These are phyloP conservation scores for Coregonus ussuriensis DNA, from an alignment of 2,797 vertebrate genomes.

Conservation along the genomic window DNA sequence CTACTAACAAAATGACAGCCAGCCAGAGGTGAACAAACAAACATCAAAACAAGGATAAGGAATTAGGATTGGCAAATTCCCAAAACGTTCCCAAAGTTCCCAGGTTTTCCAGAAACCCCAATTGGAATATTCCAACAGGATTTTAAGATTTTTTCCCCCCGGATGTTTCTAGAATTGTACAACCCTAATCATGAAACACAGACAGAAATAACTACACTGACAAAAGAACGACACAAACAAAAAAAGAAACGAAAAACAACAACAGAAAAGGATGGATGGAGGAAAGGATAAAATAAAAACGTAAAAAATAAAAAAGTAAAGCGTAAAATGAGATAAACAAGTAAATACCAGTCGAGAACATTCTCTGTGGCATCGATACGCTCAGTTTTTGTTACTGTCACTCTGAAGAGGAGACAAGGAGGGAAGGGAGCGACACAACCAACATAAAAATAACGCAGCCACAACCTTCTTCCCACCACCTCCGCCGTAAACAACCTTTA, in stretches of 20 bases:
- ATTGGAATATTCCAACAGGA: not conserved
- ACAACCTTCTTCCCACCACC: not conserved
- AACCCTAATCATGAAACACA: constrained; percentile 7
- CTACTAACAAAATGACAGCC: constrained; percentile 9
- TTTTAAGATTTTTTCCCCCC: not conserved
- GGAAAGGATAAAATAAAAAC: constrained; percentile 8
- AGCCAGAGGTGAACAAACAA: not conserved
- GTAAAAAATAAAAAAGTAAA: constrained; percentile 5
- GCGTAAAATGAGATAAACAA: constrained; percentile 35
- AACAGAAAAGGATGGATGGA: constrained; percentile 1
- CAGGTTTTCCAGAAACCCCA: not conserved
- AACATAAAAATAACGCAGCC: constrained; percentile 35
- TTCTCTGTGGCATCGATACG: constrained; percentile 45
- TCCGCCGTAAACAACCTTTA: not conserved
- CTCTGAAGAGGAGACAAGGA: constrained; percentile 43
- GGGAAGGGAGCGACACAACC: constrained; percentile 38
- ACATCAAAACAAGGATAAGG: not conserved
- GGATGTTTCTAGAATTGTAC: not conserved
- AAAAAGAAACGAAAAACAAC: not conserved
- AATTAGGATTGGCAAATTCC: not conserved
- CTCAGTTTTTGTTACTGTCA: constrained; percentile 46
- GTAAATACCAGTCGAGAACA: constrained; percentile 51
- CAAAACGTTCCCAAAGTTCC: not conserved
- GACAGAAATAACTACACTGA: constrained; percentile 12
- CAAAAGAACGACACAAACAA: constrained; percentile 8